These are phyloP conservation scores for Chrysocyon brachyurus DNA, from an alignment of 2,797 vertebrate genomes.

Conservation along the genomic window DNA sequence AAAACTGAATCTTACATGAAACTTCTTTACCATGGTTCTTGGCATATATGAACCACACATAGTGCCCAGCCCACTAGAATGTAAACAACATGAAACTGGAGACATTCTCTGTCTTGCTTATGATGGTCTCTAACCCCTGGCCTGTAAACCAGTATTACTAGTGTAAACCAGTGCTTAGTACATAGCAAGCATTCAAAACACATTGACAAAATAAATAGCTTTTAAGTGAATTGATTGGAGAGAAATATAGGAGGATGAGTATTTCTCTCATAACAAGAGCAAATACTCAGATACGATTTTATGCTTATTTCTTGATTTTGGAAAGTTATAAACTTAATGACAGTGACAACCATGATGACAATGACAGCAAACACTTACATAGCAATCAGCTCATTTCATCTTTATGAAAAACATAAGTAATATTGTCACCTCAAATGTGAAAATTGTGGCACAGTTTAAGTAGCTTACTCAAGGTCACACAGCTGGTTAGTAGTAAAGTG, in stretches of 20 bases:
- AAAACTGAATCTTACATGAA: not conserved
- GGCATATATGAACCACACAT: not conserved
- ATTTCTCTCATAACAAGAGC: not conserved
- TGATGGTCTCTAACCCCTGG: not conserved
- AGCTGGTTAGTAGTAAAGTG: not conserved
- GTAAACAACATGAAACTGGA: not conserved
- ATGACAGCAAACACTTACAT: not conserved
- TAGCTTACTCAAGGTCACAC: not conserved
- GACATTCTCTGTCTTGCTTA: not conserved
- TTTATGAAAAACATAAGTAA: not conserved
- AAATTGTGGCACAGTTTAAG: not conserved
- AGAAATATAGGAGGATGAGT: not conserved
- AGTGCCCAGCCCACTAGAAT: not conserved
- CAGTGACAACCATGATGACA: not conserved
- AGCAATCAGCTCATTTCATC: not conserved
- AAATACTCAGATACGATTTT: not conserved
- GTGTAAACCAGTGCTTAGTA: not conserved
- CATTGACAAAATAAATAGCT: not conserved
- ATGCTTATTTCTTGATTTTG: slow-evolving; percentile 22
- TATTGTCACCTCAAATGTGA: not conserved
- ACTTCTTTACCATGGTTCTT: not conserved
- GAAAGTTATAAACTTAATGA: not conserved
- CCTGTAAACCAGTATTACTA: not conserved
- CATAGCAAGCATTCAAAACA: not conserved
- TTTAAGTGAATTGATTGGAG: not conserved